Conservation (phyloP, 2,888 invertebrate species). For the Arge pagana region DNA sequence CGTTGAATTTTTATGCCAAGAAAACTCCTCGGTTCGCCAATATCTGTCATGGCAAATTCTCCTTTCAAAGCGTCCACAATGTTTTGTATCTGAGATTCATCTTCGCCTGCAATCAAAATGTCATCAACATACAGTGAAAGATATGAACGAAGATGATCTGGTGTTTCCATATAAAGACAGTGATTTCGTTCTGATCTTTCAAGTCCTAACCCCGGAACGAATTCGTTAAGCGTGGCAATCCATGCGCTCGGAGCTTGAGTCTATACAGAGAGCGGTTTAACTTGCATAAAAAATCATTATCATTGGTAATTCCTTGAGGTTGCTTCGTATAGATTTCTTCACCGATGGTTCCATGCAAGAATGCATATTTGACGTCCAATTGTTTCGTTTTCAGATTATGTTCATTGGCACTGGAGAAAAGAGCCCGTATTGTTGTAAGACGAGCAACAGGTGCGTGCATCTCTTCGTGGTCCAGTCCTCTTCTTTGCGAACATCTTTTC, state of each 20-base stretch:
- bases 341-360: constrained; percentile 12
- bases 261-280: constrained; percentile 6
- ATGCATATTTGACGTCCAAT: constrained; percentile 26
- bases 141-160: constrained; percentile 27
- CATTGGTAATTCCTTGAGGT: constrained; percentile 3
- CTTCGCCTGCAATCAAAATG: constrained; percentile 35
- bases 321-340: constrained; percentile 23
- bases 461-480: constrained; percentile 39
- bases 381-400: background rate
- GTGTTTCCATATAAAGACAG: background rate
- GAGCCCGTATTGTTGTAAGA: constrained; percentile 21
- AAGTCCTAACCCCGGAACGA: background rate
- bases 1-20: constrained; percentile 38
- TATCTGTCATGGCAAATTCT: constrained; percentile 39
- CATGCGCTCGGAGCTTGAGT: constrained; percentile 19
- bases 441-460: constrained; percentile 41
- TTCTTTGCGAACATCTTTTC: constrained; percentile 35
- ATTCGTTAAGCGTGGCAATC: constrained; percentile 13
- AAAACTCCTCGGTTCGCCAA: constrained; percentile 36
- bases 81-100: constrained; percentile 25
- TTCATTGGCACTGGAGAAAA: background rate
- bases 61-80: constrained; percentile 31
- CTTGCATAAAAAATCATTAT: constrained; percentile 12
- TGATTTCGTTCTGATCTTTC: background rate
- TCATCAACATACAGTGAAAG: constrained; percentile 42